Conservation (phyloP, 2,888 invertebrate species). For the Malachius bipustulatus region DNA sequence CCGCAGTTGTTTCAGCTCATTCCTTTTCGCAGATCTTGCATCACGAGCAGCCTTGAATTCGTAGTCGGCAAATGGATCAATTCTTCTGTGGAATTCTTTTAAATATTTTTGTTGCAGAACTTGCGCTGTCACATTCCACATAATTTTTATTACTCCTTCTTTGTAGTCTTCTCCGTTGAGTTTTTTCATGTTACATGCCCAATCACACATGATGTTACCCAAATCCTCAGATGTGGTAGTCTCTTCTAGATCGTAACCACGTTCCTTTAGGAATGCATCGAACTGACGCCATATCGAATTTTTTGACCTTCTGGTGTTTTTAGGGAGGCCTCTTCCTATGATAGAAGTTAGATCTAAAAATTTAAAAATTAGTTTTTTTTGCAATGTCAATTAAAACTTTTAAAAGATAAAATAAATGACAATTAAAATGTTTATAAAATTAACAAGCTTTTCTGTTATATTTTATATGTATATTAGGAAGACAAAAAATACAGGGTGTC, state of each 20-base stretch:
- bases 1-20: background rate
- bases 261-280: no score
- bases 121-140: background rate
- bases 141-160: background rate
- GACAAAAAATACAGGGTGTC: no score
- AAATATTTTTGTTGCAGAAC: background rate
- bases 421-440: no score
- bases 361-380: no score
- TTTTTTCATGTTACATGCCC: background rate
- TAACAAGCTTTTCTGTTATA: no score
- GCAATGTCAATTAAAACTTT: no score
- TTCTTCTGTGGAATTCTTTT: background rate
- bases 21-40: background rate
- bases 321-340: no score
- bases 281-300: no score
- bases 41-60: background rate
- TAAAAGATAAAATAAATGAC: no score
- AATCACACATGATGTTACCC: background rate
- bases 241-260: background rate
- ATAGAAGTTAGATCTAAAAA: no score
- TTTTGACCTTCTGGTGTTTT: no score
- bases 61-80: background rate
- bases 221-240: background rate
- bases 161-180: background rate
- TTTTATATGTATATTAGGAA: no score